Percentiles rank a stretch among this genome's conserved stretches.
phyloP scores from a whole-genome alignment of 2,797 vertebrate genomes.

The Crypturellus tataupa region DNA sequence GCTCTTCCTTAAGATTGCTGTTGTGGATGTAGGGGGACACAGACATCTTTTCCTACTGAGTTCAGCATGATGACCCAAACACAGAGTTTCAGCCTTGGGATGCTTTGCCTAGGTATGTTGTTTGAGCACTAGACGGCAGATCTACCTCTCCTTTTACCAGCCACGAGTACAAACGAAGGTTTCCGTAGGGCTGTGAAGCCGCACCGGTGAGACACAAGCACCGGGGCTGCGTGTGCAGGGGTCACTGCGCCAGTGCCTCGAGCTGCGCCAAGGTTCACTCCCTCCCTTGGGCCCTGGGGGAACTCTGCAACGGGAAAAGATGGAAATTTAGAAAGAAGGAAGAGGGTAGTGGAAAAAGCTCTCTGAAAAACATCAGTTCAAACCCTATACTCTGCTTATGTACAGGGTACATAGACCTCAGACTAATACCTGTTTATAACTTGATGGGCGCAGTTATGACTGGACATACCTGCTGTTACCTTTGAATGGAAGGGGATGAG shows the following conservation, averaged over 20 bases:
- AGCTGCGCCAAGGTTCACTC: rapidly evolving
- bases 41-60: neutral
- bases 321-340: neutral
- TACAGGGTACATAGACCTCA: neutral
- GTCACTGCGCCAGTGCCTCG: neutral
- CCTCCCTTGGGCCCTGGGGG: neutral
- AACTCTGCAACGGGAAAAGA: neutral
- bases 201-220: neutral
- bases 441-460: neutral
- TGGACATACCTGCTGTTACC: rapidly evolving
- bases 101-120: neutral
- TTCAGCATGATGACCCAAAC: neutral
- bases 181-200: neutral
- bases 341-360: neutral
- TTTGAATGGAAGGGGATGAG: neutral
- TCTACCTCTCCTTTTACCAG: neutral
- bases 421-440: neutral
- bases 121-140: neutral
- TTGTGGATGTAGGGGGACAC: neutral
- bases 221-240: neutral
- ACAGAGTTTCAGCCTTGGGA: neutral
- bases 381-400: neutral
- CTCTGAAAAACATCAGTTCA: neutral
- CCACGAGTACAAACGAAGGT: neutral
- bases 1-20: neutral